Evolutionary conservation across 2,113 vertebrate species (phyloP).

Genomic region (Turdus rufiventris): DNA sequence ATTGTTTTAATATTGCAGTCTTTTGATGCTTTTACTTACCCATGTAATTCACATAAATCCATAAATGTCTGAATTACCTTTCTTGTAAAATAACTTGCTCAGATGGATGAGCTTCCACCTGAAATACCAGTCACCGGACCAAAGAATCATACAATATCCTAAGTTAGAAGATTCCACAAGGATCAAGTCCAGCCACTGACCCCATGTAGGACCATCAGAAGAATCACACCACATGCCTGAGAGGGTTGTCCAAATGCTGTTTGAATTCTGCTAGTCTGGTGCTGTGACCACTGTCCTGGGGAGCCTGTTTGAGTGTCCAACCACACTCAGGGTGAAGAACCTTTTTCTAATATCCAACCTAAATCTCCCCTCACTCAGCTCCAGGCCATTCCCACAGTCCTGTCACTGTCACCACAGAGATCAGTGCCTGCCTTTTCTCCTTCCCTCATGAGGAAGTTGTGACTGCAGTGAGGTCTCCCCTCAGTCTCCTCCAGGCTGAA

Average conservation of each 20-base stretch:
- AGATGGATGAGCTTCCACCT: not conserved
- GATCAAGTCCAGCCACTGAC: not conserved
- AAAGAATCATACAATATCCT: not conserved
- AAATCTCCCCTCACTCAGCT: not conserved
- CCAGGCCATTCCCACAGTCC: accelerated
- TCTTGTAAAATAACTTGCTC: not conserved
- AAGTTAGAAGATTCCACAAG: not conserved
- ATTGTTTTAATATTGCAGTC: not conserved
- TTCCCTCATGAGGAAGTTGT: accelerated
- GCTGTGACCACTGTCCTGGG: not conserved
- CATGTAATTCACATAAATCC: not conserved
- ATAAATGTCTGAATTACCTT: not conserved
- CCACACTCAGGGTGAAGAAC: not conserved
- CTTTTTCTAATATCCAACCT: not conserved
- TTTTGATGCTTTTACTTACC: not conserved
- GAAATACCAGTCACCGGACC: not conserved
- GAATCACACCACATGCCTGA: not conserved
- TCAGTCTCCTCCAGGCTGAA: not conserved
- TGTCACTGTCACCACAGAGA: not conserved
- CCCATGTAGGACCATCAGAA: accelerated
- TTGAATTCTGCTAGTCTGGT: not conserved
- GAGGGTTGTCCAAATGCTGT: not conserved
- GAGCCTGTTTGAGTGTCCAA: not conserved
- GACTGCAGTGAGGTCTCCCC: not conserved
- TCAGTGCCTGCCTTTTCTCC: accelerated